Conservation (phyloP, 2,888 invertebrate species). For the Escarpia spicata region DNA sequence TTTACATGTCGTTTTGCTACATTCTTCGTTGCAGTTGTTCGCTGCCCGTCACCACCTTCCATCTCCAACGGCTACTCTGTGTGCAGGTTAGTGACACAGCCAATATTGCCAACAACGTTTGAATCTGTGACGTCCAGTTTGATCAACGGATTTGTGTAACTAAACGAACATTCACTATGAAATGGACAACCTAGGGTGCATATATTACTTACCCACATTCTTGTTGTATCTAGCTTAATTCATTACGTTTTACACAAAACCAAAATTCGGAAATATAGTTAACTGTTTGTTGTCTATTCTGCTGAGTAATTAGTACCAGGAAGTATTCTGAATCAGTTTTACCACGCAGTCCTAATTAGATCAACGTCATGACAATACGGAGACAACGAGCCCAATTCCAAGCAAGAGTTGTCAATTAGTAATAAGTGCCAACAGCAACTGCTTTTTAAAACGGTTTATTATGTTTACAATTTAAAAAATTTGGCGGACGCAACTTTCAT, state of each 20-base stretch:
- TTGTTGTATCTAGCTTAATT: not conserved
- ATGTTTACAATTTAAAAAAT: too few species aligned
- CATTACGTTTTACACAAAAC: not conserved
- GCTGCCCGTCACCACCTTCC: not conserved
- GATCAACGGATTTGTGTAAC: not conserved
- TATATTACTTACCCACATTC: not conserved
- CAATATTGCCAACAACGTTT: not conserved
- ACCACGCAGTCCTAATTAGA: too few species aligned
- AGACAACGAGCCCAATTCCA: too few species aligned
- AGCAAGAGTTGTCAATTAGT: too few species aligned
- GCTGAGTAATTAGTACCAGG: too few species aligned
- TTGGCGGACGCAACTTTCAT: too few species aligned
- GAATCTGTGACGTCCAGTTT: not conserved
- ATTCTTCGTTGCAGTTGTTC: not conserved
- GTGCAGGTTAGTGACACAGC: not conserved
- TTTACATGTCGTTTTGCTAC: not conserved
- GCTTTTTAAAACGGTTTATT: too few species aligned
- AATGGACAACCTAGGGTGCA: not conserved
- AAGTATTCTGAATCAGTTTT: too few species aligned
- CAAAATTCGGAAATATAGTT: too few species aligned
- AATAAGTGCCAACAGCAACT: too few species aligned
- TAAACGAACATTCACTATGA: not conserved
- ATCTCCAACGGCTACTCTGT: not conserved
- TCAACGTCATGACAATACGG: too few species aligned
- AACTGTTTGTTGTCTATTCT: too few species aligned